Conservation (phyloP, 2,113 vertebrate genomes). For the Hypocryptadius cinnamomeus region DNA sequence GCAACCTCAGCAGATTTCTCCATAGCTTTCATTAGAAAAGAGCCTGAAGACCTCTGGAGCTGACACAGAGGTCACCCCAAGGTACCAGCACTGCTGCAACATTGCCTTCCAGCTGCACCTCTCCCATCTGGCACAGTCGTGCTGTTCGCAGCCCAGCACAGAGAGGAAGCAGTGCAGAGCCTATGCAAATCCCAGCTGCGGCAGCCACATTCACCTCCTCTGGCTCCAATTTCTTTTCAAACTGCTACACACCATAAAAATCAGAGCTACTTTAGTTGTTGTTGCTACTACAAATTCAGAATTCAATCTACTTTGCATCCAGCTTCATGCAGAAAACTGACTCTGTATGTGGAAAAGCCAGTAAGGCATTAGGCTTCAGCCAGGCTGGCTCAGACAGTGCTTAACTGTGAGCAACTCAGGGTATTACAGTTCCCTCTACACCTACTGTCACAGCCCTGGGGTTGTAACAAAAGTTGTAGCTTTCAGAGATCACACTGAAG, state of each 20-base stretch:
- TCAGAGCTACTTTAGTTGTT: neutral
- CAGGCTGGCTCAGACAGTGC: neutral
- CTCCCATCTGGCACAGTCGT: neutral
- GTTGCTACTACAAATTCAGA: neutral
- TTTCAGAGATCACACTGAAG: conserved; percentile 20
- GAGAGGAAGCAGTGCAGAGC: neutral
- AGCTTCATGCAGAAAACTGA: neutral
- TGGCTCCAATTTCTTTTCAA: neutral
- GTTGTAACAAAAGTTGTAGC: neutral
- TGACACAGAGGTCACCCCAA: neutral
- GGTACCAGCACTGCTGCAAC: neutral
- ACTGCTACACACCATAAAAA: neutral
- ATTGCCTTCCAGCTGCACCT: neutral
- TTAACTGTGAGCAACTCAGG: neutral
- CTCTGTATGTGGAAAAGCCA: neutral
- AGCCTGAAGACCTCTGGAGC: neutral
- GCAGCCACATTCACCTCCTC: neutral
- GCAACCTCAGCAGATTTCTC: neutral
- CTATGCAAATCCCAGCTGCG: neutral
- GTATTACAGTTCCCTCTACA: neutral
- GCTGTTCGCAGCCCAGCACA: accelerated
- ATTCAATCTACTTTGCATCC: neutral
- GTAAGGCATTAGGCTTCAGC: neutral
- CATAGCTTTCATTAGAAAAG: neutral
- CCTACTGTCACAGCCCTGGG: neutral